Percentiles rank a stretch among this genome's conserved stretches.
Evolutionary conservation across 2,113 vertebrate genomes (phyloP).

Genomic region (Periophthalmus modestus): DNA sequence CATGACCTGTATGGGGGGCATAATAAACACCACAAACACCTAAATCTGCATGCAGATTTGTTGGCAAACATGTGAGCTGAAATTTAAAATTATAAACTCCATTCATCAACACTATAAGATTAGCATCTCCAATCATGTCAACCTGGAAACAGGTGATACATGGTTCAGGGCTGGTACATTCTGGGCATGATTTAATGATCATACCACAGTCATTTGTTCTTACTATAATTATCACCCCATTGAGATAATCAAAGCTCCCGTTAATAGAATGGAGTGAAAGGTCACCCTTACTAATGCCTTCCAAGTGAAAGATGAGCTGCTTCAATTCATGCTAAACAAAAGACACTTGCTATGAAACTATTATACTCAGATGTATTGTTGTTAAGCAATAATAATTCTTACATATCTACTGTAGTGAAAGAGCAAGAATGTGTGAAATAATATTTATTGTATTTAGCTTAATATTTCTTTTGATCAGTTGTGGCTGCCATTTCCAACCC

Average conservation of each 20-base stretch:
- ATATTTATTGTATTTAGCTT: too few relatives aligned
- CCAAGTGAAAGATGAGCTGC: conserved; percentile 60
- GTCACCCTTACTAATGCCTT: conserved; percentile 57
- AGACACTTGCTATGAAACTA: conserved; percentile 7
- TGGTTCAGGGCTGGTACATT: conserved; percentile 47
- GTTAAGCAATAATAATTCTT: background rate
- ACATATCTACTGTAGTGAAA: background rate
- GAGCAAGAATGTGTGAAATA: background rate
- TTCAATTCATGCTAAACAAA: conserved; percentile 42
- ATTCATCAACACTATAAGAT: conserved; percentile 32
- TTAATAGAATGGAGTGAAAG: conserved; percentile 55
- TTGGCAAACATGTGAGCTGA: background rate
- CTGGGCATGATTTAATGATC: conserved; percentile 61
- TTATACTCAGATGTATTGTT: background rate
- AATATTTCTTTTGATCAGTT: too few relatives aligned
- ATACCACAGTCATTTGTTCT: conserved; percentile 54
- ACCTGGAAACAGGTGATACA: conserved; percentile 37
- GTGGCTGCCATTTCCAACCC: too few relatives aligned
- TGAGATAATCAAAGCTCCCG: conserved; percentile 60
- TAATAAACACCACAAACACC: background rate
- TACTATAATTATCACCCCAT: conserved; percentile 62
- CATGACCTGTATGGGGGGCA: background rate
- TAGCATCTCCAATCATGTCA: conserved; percentile 31
- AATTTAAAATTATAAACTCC: conserved; percentile 12
- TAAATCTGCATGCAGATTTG: background rate